Percentiles rank a stretch among this genome's conserved stretches.
These are phyloP conservation scores for Listrodromus nycthemerus DNA, from an alignment of 2,888 invertebrate genomes.

Conservation along the genomic window DNA sequence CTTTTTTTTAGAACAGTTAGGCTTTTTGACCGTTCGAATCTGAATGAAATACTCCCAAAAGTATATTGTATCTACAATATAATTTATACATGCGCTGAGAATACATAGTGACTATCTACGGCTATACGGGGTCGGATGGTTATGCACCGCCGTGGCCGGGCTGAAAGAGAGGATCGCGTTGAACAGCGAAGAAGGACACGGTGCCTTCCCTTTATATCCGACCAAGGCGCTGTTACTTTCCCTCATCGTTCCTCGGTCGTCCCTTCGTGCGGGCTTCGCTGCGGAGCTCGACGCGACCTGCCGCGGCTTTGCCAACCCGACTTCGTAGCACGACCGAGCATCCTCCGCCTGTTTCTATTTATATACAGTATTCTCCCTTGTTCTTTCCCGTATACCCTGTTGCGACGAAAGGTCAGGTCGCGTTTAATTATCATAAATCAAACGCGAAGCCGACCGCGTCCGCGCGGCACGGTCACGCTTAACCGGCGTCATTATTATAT, in stretches of 20 bases:
- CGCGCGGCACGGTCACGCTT: constrained; percentile 53
- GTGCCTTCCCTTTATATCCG: constrained; percentile 37
- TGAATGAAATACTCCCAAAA: too few relatives aligned
- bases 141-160: too few relatives aligned
- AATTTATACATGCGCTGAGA: too few relatives aligned
- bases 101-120: too few relatives aligned
- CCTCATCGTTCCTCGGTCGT: constrained; percentile 42
- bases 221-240: constrained; percentile 41
- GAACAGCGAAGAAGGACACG: constrained; percentile 1
- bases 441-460: constrained; percentile 75
- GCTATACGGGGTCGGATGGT: too few relatives aligned
- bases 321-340: not conserved
- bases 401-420: constrained; percentile 81
- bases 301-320: constrained; percentile 40
- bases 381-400: constrained; percentile 47
- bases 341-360: constrained; percentile 13
- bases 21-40: too few relatives aligned
- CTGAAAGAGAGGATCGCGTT: too few relatives aligned
- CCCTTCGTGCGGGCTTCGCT: constrained; percentile 18
- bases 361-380: constrained; percentile 37
- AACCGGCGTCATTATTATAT: constrained; percentile 76
- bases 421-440: constrained; percentile 83
- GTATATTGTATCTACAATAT: too few relatives aligned
- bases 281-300: constrained; percentile 5
- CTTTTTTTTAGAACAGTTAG: too few relatives aligned